Base-by-base conservation (phyloP, 53 echinoderm and acorn worm genomes). In the Actinopyga echinites region DNA sequence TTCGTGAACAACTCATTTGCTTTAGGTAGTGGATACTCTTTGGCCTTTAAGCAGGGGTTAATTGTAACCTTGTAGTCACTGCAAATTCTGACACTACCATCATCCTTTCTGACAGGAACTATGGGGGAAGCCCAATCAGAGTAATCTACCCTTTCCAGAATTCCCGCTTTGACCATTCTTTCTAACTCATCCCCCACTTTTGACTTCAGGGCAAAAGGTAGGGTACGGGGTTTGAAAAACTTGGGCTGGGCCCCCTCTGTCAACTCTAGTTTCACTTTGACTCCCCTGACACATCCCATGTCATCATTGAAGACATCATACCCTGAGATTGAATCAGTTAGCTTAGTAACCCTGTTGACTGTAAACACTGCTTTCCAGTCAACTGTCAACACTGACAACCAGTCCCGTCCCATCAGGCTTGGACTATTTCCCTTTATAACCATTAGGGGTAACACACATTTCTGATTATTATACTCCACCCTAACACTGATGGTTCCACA, bases 61-160 rank as follows among this genome's bases (percentile, higher is more conserved):
- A 79, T 59, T 19, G 79, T 79, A 20, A 77, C 59, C 21, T 79
- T 79, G 33, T 58, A 58, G 55, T 89, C 89, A 6, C 90, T 82
- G 23, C 90, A 90, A 15, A 90, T 82, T 52, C 85, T 44, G 12
- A 82, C 43, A 22, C 71, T 57, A 21, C 75, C 75, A 73, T 90
- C 85, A 21, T 43, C 34, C 56, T 90, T 90, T 17, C 61, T 36
- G 7, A 90, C 62, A 1, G 86, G 85, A 13, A 77, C 85, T 28
- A 89, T 89, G 3, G 89, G 80, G 11, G 79, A 79, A 12, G 79
- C 89, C 89, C 89, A 89, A 25, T 84, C 64, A 21, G 69, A 79
- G 37, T 89, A 60, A 11, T 84, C 67, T 22, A 89, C 85, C 15
- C 75, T 84, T 34, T 84, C 84, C 15, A 89, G n/a, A 26, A 89